phyloP scores from a whole-genome alignment of 1,140 invertebrate species.

The Anastrepha obliqua region DNA sequence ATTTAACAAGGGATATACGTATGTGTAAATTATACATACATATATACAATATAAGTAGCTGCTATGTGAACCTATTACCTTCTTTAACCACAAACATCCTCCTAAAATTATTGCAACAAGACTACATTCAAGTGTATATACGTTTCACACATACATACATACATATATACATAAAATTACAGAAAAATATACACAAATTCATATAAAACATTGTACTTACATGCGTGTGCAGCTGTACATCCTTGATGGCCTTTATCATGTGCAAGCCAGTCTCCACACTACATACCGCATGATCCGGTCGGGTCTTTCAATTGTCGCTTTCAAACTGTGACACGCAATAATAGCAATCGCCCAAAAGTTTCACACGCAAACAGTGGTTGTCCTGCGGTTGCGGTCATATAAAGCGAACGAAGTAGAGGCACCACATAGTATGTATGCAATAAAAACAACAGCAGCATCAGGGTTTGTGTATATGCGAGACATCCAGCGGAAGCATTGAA shows the following conservation, averaged over 20 bases:
- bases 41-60: too few relatives aligned
- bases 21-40: too few relatives aligned
- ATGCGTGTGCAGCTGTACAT: constrained; percentile 87
- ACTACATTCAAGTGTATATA: too few relatives aligned
- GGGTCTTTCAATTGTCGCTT: constrained; percentile 78
- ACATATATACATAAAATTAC: neutral
- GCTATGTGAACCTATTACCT: too few relatives aligned
- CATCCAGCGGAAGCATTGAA: neutral
- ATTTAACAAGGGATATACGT: too few relatives aligned
- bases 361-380: constrained; percentile 95
- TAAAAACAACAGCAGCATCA: neutral
- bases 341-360: constrained; percentile 96
- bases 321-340: constrained; percentile 95
- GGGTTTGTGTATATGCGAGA: neutral
- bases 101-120: neutral
- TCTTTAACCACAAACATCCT: neutral
- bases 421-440: constrained; percentile 1
- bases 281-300: constrained; percentile 93
- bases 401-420: neutral
- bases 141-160: neutral
- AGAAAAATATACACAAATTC: neutral
- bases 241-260: constrained; percentile 96
- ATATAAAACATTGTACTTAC: constrained; percentile 74
- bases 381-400: constrained; percentile 77
- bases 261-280: constrained; percentile 97